phyloP scores from a whole-genome alignment of 2,797 vertebrate genomes.

The Sylvia borin region DNA sequence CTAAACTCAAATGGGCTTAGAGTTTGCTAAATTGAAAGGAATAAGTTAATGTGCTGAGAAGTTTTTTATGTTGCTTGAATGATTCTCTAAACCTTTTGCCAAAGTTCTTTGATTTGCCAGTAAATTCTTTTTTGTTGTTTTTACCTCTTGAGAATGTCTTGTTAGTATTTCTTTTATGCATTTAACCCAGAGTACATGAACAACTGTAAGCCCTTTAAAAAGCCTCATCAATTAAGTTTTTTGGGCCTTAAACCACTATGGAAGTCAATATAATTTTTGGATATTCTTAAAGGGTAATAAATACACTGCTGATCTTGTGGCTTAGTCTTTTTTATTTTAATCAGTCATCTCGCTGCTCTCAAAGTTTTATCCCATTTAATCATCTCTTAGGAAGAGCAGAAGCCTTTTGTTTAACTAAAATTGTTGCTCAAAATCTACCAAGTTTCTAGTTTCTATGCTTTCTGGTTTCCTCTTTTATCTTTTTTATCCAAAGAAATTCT shows the following conservation, averaged over 20 bases:
- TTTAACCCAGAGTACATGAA: neutral
- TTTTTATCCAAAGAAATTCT: neutral
- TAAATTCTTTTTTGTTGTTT: neutral
- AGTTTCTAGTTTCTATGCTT: neutral
- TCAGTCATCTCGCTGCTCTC: neutral
- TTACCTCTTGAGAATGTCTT: neutral
- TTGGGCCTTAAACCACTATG: neutral
- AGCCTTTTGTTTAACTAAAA: neutral
- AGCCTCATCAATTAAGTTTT: neutral
- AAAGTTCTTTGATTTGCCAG: neutral
- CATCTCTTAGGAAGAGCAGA: neutral
- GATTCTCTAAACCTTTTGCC: neutral
- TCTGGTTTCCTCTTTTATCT: neutral
- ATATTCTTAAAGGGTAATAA: neutral
- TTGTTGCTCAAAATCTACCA: neutral
- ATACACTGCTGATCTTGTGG: neutral
- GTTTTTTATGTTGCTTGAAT: neutral
- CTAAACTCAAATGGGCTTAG: fast-evolving
- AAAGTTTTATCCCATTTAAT: neutral
- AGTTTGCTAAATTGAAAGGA: neutral
- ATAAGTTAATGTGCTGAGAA: neutral
- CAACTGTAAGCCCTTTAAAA: neutral
- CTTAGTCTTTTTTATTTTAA: neutral
- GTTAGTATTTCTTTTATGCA: neutral
- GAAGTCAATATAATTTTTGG: neutral